A percentile compares a stretch with the other conserved stretches of the same genome.
These are phyloP conservation scores for Enteromius anoplus DNA, from an alignment of 2,797 vertebrate genomes.

Conservation along the genomic window DNA sequence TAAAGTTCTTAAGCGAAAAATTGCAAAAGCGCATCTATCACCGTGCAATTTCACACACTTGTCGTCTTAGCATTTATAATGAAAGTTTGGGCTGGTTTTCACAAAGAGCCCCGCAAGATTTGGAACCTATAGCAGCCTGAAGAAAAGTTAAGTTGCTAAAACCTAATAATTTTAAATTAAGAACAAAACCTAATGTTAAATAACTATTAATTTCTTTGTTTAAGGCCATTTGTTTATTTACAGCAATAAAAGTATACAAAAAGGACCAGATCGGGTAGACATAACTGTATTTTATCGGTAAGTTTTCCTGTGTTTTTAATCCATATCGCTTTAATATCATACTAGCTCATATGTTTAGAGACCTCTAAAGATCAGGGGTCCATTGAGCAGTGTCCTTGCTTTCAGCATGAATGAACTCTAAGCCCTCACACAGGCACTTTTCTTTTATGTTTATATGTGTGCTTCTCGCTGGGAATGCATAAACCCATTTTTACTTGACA, in stretches of 20 bases:
- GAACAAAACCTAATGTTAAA: not conserved
- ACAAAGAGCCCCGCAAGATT: slow-evolving; percentile 19
- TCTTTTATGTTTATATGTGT: slow-evolving; percentile 45
- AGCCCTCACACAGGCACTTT: slow-evolving; percentile 34
- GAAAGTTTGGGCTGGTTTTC: slow-evolving; percentile 28
- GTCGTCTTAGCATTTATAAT: slow-evolving; percentile 34
- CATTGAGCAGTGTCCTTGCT: slow-evolving; percentile 39
- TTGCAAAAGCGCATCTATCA: slow-evolving; percentile 25
- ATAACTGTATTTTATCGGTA: not conserved
- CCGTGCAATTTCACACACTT: slow-evolving; percentile 40
- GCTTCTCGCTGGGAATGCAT: slow-evolving; percentile 36
- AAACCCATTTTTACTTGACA: slow-evolving; percentile 51
- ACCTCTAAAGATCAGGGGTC: slow-evolving; percentile 35
- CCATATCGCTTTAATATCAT: slow-evolving; percentile 5
- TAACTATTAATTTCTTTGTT: not conserved
- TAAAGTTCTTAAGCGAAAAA: slow-evolving; percentile 34
- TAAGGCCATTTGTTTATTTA: not conserved
- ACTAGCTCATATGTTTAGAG: slow-evolving; percentile 22
- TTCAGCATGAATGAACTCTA: slow-evolving; percentile 25
- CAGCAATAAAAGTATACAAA: too few species aligned
- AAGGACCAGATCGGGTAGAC: not conserved
- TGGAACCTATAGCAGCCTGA: not conserved
- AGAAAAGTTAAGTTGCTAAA: not conserved
- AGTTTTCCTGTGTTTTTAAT: not conserved
- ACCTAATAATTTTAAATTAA: not conserved